Base-by-base conservation (phyloP, 2,888 invertebrate species). In the Dolichopus griseipennis region DNA sequence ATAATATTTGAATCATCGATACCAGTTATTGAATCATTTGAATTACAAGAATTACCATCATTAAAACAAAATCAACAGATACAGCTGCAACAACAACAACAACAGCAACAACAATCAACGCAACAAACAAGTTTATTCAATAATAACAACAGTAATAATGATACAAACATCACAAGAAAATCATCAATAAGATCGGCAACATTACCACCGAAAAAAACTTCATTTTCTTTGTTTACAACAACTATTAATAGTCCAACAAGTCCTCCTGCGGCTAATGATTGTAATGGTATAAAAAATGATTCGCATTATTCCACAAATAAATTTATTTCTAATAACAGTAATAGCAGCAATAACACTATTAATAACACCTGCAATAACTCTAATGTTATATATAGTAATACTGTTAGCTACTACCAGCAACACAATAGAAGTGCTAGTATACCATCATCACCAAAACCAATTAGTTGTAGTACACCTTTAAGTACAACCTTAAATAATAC, bases 1-100 rank as follows among this genome's bases (percentile, higher is more conserved):
- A 22, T 22, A 22, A 62, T 62, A 73, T 37, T 78, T 79, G 67
- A 80, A 80, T 67, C 78, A 79, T 75, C 77, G 77, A 41, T 81
- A 80, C 52, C 52, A 52, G 52, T 18, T 15, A 52, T 6, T 18
- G 63, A 63, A 63, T 12, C 12, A 27, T 15, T 63, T 63, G 4
- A 63, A 63, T 63, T 63, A 27, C 63, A 63, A 63, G 27, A 63
- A n/a, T 27, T 63, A 33, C 15, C 63, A 63, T 18, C 52, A 12
- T 12, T 2, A 10, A 62, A 62, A 22, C 21, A 62, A 62, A 22
- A 15, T 9, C 61, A 61, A 61, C 8, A 73, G 34, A 78, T 79
- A 66, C 80, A 80, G 67, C 78, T 79, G 75, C 27, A 27, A 5
- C 27, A 27, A 27, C 27, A 27, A 27, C 27, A 27, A 27, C 27